These are phyloP conservation scores for Rhabdomys dilectus DNA, from an alignment of 2,113 vertebrate species.

Conservation along the genomic window DNA sequence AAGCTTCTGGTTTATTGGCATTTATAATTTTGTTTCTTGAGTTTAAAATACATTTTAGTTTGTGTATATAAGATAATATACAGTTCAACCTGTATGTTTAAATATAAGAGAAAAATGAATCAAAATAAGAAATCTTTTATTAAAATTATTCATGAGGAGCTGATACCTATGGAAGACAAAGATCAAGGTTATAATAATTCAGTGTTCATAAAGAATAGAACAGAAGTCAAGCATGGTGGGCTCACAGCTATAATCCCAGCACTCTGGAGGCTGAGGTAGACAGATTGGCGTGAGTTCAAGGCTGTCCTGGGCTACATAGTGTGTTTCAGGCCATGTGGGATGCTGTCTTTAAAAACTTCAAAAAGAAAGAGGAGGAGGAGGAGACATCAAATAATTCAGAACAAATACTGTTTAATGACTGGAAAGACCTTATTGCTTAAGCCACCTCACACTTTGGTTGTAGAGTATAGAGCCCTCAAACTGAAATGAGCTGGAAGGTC, in stretches of 20 bases:
- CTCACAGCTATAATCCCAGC: not conserved
- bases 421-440: not conserved
- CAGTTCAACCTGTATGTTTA: slow-evolving; percentile 51
- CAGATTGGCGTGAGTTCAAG: not conserved
- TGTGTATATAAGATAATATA: not conserved
- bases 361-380: not conserved
- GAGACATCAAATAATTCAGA: not conserved
- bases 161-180: not conserved
- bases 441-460: not conserved
- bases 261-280: not conserved
- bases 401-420: not conserved
- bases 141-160: slow-evolving; percentile 15
- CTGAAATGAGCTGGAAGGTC: too few relatives aligned
- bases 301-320: not conserved
- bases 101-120: not conserved
- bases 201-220: slow-evolving; percentile 2
- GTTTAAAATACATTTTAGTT: not conserved
- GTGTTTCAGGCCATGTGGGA: not conserved
- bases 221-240: not conserved
- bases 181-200: slow-evolving; percentile 9
- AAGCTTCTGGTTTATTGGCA: not conserved
- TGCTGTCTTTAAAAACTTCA: not conserved
- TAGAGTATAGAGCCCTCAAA: not conserved
- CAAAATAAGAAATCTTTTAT: slow-evolving; percentile 14
- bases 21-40: not conserved